Conservation (phyloP, 2,113 vertebrate genomes). For the Osmerus mordax region DNA sequence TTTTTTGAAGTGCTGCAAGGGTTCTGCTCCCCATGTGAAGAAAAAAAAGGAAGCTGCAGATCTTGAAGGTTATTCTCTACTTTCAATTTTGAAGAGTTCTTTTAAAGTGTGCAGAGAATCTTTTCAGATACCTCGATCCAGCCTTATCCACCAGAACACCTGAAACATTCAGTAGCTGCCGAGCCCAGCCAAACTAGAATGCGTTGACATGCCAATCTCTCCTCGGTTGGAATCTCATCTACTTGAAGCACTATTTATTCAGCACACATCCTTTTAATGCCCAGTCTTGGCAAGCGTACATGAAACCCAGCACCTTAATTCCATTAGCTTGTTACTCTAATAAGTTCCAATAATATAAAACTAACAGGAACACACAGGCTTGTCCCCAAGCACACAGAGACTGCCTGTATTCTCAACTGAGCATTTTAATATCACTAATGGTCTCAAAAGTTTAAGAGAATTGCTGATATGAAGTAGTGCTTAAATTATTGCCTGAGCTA, state of each 20-base stretch:
- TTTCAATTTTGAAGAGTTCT: constrained; percentile 5
- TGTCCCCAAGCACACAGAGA: constrained; percentile 39
- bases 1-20: constrained; percentile 23
- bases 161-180: constrained; percentile 57
- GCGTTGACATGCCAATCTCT: constrained; percentile 62
- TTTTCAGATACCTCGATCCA: constrained; percentile 38
- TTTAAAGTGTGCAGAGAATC: constrained; percentile 29
- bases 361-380: constrained; percentile 56
- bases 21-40: background rate
- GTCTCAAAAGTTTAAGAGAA: constrained; percentile 64
- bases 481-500: too few relatives aligned
- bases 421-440: constrained; percentile 68
- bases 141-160: constrained; percentile 52
- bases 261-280: constrained; percentile 69
- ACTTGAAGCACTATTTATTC: constrained; percentile 69
- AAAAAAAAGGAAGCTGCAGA: constrained; percentile 7
- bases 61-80: constrained; percentile 29
- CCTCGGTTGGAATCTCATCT: constrained; percentile 63
- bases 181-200: constrained; percentile 56
- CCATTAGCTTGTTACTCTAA: constrained; percentile 74
- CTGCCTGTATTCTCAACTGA: constrained; percentile 46
- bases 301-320: constrained; percentile 74
- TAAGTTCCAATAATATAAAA: constrained; percentile 70
- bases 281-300: constrained; percentile 63
- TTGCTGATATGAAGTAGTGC: constrained; percentile 55